These are phyloP conservation scores for Denticeps clupeoides DNA, from an alignment of 2,797 vertebrate species.

Conservation along the genomic window DNA sequence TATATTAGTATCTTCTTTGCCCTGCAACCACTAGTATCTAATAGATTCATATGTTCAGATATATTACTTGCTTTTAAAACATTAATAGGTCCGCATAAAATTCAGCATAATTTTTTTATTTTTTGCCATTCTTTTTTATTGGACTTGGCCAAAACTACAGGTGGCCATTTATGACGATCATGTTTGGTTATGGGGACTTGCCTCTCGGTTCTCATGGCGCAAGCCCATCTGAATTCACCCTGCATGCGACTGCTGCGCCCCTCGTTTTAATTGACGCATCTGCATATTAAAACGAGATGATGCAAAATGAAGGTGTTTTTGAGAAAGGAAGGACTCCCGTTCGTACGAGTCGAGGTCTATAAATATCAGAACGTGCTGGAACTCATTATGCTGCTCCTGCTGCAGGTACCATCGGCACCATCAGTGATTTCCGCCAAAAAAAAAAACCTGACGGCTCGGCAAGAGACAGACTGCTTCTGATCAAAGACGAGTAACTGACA, in stretches of 20 bases:
- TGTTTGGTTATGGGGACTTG: no score
- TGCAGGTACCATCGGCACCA: conserved; percentile 20
- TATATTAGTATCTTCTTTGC: no score
- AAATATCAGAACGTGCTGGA: neutral
- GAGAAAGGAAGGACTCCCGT: neutral
- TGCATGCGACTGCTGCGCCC: neutral
- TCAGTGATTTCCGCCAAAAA: conserved; percentile 28
- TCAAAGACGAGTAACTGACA: conserved; percentile 58
- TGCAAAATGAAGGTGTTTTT: neutral
- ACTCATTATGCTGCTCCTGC: neutral
- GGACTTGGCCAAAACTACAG: no score
- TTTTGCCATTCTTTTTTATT: no score
- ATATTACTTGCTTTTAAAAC: no score
- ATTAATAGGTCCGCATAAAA: no score
- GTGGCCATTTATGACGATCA: no score
- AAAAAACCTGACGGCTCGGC: conserved; percentile 48
- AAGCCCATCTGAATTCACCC: neutral
- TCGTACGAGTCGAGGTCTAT: neutral
- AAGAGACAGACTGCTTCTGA: conserved; percentile 50
- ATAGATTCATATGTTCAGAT: no score
- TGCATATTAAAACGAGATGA: neutral
- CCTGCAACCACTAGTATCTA: no score
- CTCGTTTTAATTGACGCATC: neutral
- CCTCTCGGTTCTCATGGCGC: no score
- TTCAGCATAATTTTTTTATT: no score